Base-by-base conservation (phyloP, 2,888 invertebrate species). In the Scaptomyza reducta region DNA sequence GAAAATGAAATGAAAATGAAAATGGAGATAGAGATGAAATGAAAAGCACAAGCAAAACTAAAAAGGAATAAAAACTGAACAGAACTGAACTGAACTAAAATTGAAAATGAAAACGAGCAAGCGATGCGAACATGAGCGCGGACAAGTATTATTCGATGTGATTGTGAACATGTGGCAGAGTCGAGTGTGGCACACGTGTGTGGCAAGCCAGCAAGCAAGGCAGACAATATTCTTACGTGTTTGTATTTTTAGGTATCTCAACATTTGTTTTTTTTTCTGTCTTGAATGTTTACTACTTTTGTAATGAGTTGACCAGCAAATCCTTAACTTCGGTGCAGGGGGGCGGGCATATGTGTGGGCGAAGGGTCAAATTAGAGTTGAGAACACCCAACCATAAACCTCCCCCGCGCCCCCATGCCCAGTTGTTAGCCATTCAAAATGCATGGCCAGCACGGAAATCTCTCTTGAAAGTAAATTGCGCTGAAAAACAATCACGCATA, bases 401-500 rank as follows among this genome's bases (percentile, higher is more conserved):
- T 13, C 38, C 38, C 31, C 55, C 71, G 66, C 65, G 70, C 56
- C 0, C n/a, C n/a, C 38, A 38, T 14, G 38, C 38, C 76, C 3
- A 59, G 29, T 67, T 50, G 22, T 50, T 38, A 38, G 50, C 50
- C 38, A 50, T 50, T 38, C 67, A 40, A 74, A 74, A 71, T 76
- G 64, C 69, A 61, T 40, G 70, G 31, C 46, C 44, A 59, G 49
- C 59, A 67, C 54, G 44, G 51, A 50, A 76, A 74, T 63, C 66
- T 51, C 61, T 70, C 50, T 50, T 70, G 70, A 70, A 76, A 78
- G 66, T 70, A 76, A 76, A 76, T 79, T 78, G 70, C 78, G 74
- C 78, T 74, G 74, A 74, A 74, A 74, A 74, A 74, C 74, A 74
- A 74, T 74, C 74, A 74, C 64, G 78, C 74, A 74, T 77, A 74